Base-by-base conservation (phyloP, 1,140 invertebrate genomes). In the Drosophila burlai region DNA sequence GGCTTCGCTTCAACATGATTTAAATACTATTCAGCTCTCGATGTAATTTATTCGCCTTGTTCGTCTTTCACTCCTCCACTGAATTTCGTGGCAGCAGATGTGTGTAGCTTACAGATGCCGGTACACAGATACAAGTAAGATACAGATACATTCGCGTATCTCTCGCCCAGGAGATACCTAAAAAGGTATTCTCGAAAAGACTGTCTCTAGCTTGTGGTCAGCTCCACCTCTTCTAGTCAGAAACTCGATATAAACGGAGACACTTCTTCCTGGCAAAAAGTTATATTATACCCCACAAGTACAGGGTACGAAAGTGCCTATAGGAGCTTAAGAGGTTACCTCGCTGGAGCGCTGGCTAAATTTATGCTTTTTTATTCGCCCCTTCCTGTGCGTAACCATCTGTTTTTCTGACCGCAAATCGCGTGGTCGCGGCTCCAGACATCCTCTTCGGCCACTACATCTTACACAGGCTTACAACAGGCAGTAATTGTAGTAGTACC, bases 351-450 rank as follows among this genome's bases (percentile, higher is more conserved):
- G 8, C 45, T 43, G 42, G 34, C 38, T 46, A 60, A 69, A 62
- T 62, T 77, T 61, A 77, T 77, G 72, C 26, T 57, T 55, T 62
- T 62, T 55, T 57, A 55, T n/a, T 40, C 36, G 36, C 54, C 36
- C 34, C 45, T 36, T 60, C 15, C 7, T 46, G 15, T 67, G 26
- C 29, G n/a, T n/a, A 52, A 71, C 66, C 76, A 80, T 80, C 76
- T 80, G 76, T 43, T 60, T 46, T 40, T 24, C 43, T 71, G 58
- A 77, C 76, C 64, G 60, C 69, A 83, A 69, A 62, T 79, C 57
- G 75, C 57, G 75, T 38, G 60, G 62, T 83, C 75, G 79, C 73
- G 73, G 52, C 29, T 59, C 24, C 40, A 34, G 40, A 29, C 74
- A 15, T 31, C 15, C 34, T 34, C 11, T 15, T 7, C 21, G 15